Conservation (phyloP, 1,140 invertebrate species). For the Trypoxylus dichotomus region DNA sequence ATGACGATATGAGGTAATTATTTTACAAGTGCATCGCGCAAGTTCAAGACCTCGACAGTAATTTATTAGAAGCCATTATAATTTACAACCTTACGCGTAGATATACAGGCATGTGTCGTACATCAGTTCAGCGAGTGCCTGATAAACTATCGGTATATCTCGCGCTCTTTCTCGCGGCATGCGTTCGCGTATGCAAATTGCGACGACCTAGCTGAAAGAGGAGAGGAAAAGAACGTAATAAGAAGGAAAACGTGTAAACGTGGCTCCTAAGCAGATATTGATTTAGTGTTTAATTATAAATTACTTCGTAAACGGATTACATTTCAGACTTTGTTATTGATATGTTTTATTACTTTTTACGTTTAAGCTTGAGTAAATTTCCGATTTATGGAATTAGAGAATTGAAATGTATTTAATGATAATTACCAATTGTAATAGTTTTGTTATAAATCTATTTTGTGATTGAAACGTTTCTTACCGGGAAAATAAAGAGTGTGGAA, state of each 20-base stretch:
- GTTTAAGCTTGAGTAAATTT: too few species aligned
- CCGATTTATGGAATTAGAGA: too few species aligned
- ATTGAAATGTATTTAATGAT: too few species aligned
- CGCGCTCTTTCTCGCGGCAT: not conserved
- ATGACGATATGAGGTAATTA: slow-evolving; percentile 17
- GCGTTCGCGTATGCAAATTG: slow-evolving; percentile 6
- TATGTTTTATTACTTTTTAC: too few species aligned
- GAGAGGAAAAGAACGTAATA: not conserved
- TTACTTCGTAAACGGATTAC: not conserved
- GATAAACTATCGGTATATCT: not conserved
- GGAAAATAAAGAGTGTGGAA: not conserved
- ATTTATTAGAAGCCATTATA: slow-evolving; percentile 21
- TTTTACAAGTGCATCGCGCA: slow-evolving; percentile 14
- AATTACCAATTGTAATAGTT: too few species aligned
- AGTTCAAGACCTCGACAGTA: slow-evolving; percentile 23
- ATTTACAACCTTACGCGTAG: slow-evolving; percentile 12
- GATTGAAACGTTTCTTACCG: too few species aligned
- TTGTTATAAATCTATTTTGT: too few species aligned
- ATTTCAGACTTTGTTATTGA: not conserved
- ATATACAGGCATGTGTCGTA: slow-evolving; percentile 15
- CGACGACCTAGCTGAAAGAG: not conserved
- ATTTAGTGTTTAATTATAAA: not conserved
- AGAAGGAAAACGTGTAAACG: not conserved
- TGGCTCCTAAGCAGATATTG: not conserved
- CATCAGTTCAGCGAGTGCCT: slow-evolving; percentile 17